Evolutionary conservation across 2,797 vertebrate species (phyloP).

Genomic region (Tenualosa thibaudeaui): DNA sequence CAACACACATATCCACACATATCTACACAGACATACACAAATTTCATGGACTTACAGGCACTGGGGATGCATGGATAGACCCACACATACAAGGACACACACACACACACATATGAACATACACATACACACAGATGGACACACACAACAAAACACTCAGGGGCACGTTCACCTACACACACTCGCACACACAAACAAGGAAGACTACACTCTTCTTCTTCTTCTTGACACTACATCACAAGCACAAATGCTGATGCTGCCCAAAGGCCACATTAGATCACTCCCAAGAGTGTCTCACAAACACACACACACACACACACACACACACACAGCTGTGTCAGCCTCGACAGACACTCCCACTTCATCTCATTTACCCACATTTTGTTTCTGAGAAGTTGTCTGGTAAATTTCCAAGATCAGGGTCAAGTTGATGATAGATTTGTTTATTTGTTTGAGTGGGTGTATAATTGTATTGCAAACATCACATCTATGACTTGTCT

Average conservation of each 20-base stretch:
- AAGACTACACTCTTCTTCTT: too few relatives aligned
- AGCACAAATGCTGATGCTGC: too few relatives aligned
- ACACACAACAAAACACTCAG: neutral
- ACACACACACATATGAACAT: neutral
- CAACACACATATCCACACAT: neutral
- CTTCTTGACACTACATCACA: too few relatives aligned
- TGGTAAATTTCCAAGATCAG: neutral
- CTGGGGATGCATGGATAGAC: neutral
- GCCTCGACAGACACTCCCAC: constrained; percentile 31
- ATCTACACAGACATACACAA: neutral
- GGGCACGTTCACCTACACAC: neutral
- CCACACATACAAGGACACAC: neutral
- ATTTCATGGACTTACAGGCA: neutral
- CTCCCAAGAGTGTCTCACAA: neutral
- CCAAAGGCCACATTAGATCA: too few relatives aligned
- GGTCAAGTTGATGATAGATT: too few relatives aligned
- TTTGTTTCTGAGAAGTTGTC: neutral
- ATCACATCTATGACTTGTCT: too few relatives aligned
- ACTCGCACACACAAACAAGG: neutral
- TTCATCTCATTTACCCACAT: neutral
- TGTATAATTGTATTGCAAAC: too few relatives aligned
- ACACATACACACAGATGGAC: constrained; percentile 11
- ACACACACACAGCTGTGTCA: constrained; percentile 45
- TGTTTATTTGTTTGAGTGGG: too few relatives aligned
- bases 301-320: constrained; percentile 28